Percentiles rank a stretch among this genome's conserved stretches.
Conservation (phyloP, 1,140 invertebrate genomes). For the Stegodyphus mimosarum region DNA sequence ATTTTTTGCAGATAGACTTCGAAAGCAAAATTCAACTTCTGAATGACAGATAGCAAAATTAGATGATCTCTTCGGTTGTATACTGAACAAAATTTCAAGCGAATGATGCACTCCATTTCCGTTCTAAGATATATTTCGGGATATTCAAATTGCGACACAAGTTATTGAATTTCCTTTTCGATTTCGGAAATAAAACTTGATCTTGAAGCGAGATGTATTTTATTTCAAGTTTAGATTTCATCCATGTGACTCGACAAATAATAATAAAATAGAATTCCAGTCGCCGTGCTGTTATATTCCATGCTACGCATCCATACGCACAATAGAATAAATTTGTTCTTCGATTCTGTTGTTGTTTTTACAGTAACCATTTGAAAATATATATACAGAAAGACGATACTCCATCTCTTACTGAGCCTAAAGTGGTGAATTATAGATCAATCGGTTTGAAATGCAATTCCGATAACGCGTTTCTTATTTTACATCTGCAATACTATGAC, state of each 20-base stretch:
- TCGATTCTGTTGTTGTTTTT: background rate
- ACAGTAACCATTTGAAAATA: background rate
- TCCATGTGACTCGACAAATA: background rate
- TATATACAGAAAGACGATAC: background rate
- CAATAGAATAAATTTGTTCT: background rate
- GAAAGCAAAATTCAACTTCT: background rate
- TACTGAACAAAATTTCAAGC: background rate
- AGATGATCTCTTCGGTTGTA: background rate
- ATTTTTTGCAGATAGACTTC: background rate
- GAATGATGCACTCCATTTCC: background rate
- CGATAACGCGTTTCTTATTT: slow-evolving; percentile 1
- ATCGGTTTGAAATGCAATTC: background rate
- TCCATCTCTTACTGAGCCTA: background rate
- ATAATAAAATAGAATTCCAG: background rate
- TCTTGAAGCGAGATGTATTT: background rate
- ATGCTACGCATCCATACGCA: background rate
- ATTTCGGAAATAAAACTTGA: slow-evolving; percentile 4
- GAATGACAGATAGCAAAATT: background rate
- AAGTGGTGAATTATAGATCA: background rate
- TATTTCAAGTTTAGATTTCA: background rate
- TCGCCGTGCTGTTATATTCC: background rate
- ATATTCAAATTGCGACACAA: background rate
- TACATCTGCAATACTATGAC: background rate
- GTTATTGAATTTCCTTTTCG: slow-evolving; percentile 12
- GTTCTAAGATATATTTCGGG: background rate